Conservation (phyloP, 2,113 vertebrate genomes). For the Podarcis cretensis region DNA sequence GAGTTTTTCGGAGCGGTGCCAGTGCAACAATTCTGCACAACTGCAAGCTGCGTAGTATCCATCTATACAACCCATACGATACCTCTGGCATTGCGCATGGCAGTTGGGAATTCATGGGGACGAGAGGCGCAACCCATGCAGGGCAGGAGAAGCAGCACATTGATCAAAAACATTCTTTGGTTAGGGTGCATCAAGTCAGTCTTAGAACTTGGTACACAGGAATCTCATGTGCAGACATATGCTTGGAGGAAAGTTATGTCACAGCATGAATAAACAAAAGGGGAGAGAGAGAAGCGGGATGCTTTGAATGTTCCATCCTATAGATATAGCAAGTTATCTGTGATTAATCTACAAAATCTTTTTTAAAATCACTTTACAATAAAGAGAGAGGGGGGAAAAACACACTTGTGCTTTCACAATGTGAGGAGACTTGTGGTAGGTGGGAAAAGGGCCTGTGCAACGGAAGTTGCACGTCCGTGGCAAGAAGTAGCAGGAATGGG, state of each 20-base stretch:
- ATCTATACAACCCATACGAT: neutral
- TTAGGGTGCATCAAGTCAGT: neutral
- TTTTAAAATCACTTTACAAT: conserved; percentile 55
- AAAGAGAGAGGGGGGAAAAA: conserved; percentile 54
- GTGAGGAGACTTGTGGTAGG: neutral
- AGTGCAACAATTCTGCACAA: too few species aligned
- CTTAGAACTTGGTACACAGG: neutral
- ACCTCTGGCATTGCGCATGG: neutral
- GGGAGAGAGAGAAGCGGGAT: rapidly evolving
- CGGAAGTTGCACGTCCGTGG: neutral
- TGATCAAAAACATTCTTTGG: neutral
- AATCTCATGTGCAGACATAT: neutral
- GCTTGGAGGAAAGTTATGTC: neutral
- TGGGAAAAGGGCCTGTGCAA: neutral
- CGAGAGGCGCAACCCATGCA: neutral
- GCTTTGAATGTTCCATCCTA: rapidly evolving
- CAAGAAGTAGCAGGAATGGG: neutral
- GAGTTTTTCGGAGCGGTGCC: neutral
- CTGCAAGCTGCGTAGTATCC: neutral
- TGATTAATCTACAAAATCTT: conserved; percentile 14
- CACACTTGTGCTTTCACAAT: neutral
- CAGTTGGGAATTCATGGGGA: neutral
- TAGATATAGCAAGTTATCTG: neutral
- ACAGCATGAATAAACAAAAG: neutral
- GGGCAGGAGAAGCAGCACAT: neutral